Conservation (phyloP, 2,113 vertebrate species). For the Glareola pratincola region DNA sequence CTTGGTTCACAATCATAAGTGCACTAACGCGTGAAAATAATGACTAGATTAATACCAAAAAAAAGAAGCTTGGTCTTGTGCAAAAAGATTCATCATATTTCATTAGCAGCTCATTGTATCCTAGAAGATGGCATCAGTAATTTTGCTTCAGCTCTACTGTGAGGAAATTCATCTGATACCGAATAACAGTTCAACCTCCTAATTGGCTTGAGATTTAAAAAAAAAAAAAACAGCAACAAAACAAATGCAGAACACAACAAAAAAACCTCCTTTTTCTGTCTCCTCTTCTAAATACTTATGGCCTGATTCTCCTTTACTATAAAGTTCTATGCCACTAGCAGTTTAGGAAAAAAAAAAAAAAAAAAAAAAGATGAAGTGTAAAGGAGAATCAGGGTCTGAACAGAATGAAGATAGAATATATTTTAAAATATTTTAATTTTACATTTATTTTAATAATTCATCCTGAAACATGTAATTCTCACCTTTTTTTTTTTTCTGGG, state of each 20-base stretch:
- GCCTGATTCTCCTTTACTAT: neutral
- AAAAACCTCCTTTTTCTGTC: neutral
- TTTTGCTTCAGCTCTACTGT: neutral
- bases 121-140: neutral
- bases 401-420: neutral
- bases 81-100: neutral
- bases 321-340: neutral
- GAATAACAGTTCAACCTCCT: neutral
- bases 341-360: neutral
- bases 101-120: neutral
- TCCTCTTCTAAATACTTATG: neutral
- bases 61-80: neutral
- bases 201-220: neutral
- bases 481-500: neutral
- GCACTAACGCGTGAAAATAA: neutral
- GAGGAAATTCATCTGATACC: too few relatives aligned
- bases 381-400: neutral
- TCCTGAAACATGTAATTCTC: neutral
- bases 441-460: neutral
- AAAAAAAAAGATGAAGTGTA: neutral
- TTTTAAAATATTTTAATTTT: neutral
- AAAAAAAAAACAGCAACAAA: neutral
- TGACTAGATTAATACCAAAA: neutral
- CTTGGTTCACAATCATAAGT: neutral
- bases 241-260: neutral